These are phyloP conservation scores for Microtus pennsylvanicus DNA, from an alignment of 2,113 vertebrate genomes.

Conservation along the genomic window DNA sequence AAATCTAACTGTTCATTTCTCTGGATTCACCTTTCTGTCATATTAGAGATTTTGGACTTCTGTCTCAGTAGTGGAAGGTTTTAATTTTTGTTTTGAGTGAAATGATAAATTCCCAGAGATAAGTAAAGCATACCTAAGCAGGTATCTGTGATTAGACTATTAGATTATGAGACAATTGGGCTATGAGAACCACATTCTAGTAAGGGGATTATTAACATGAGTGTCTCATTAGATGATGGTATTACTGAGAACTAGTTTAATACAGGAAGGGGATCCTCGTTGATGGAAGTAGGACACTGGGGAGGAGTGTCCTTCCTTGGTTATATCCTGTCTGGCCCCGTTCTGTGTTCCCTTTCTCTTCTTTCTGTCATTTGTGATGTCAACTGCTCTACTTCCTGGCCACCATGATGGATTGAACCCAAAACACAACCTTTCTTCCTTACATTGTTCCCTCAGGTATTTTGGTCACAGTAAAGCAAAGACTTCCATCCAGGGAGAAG, in stretches of 20 bases:
- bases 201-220: not conserved
- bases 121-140: not conserved
- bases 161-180: not conserved
- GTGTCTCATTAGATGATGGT: not conserved
- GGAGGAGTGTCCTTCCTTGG: not conserved
- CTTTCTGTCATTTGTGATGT: not conserved
- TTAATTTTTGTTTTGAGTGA: not conserved
- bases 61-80: not conserved
- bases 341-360: not conserved
- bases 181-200: not conserved
- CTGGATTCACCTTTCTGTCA: not conserved
- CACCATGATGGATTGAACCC: not conserved
- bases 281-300: too few relatives aligned
- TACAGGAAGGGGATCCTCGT: not conserved
- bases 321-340: not conserved
- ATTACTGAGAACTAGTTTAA: not conserved
- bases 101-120: not conserved
- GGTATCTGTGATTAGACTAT: not conserved
- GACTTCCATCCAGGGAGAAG: not conserved
- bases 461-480: not conserved
- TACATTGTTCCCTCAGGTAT: not conserved
- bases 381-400: not conserved
- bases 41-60: not conserved
- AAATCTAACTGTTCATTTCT: slow-evolving; percentile 19
- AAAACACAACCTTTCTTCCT: not conserved